Evolutionary conservation across 2,113 vertebrate genomes (phyloP), one percentile per base, ranked within the genome.

Genomic region (Dasyprocta punctata): DNA sequence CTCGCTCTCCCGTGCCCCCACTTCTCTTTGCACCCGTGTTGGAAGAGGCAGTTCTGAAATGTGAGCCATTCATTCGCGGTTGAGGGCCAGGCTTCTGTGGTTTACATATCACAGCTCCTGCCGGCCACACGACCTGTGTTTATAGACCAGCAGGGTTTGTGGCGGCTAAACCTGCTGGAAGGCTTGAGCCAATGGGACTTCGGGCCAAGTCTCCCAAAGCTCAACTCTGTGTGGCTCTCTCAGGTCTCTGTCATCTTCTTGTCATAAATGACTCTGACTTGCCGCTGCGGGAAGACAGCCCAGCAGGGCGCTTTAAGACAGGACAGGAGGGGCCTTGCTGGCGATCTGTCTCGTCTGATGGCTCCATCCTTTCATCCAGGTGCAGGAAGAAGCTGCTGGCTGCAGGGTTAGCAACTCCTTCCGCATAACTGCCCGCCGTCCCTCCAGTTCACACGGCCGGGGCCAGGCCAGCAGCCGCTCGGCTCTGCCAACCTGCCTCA

Each of bases 61-160:
- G 4, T 33, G 47, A 67, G 47, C 16, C 36, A 54, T 5, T 24
- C 36, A 54, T 5, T 24, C 38, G 13, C 67, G 36, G 26, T 30
- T 2, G 22, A 16, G 3, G 47, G 47, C 41, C 17, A 33, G 61
- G 61, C 52, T 20, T 26, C 38, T 24, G 5, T 17, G 38, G 33
- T 16, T 47, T 19, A 30, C 3, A 4, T 1, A 3, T 1, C 17
- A 5, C 5, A 2, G 11, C 11, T 30, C 20, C 77, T 5, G 10
- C 26, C 49, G 19, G 78, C 78, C 56, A 19, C 12, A 44, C 13
- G 4, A 4, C 3, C 2, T 5, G 77, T 56, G 17, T 41, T 67
- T 56, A 41, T 16, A 38, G 28, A 71, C 19, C 8, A 24, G 41
- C 2, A 10, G n/a, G 47, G 41, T 16, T 22, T 20, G 8, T 16